These are phyloP conservation scores for Cryptophagus acutangulus DNA, from an alignment of 2,888 invertebrate genomes.

Conservation along the genomic window DNA sequence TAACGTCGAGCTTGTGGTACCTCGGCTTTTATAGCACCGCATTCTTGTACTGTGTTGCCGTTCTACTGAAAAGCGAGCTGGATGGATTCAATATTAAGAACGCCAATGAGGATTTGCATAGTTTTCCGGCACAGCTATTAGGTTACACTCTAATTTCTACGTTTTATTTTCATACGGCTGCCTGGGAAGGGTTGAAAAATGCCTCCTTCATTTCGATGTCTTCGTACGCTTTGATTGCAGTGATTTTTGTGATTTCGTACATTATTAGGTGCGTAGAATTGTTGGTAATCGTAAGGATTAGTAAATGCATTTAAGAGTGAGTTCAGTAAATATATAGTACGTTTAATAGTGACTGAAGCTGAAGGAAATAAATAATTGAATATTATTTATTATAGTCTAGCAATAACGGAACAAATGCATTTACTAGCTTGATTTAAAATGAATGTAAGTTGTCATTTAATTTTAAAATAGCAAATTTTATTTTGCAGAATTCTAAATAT, in stretches of 20 bases:
- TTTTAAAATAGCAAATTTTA: no score
- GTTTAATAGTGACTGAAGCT: no score
- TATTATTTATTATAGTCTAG: no score
- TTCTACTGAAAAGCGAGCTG: constrained; percentile 32
- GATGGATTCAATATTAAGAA: constrained; percentile 30
- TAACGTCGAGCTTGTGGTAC: constrained; percentile 39
- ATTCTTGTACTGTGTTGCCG: constrained; percentile 36
- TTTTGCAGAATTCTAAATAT: no score
- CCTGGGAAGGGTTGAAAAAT: constrained; percentile 36
- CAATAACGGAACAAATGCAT: no score
- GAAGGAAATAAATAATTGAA: no score
- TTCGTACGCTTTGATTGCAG: constrained; percentile 31
- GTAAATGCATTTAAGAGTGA: no score
- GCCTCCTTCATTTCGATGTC: constrained; percentile 25
- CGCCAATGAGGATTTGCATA: constrained; percentile 15
- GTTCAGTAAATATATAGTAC: no score
- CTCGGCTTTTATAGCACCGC: constrained; percentile 37
- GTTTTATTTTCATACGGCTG: constrained; percentile 37
- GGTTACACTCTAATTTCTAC: constrained; percentile 37
- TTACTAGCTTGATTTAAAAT: no score
- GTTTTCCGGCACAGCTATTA: constrained; percentile 32
- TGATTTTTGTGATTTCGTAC: constrained; percentile 28
- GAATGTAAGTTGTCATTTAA: no score
- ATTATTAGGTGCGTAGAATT: constrained; percentile 29
- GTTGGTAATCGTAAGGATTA: no score